Base-by-base conservation (phyloP, 1,140 invertebrate species). In the Sycophaga agraensis region DNA sequence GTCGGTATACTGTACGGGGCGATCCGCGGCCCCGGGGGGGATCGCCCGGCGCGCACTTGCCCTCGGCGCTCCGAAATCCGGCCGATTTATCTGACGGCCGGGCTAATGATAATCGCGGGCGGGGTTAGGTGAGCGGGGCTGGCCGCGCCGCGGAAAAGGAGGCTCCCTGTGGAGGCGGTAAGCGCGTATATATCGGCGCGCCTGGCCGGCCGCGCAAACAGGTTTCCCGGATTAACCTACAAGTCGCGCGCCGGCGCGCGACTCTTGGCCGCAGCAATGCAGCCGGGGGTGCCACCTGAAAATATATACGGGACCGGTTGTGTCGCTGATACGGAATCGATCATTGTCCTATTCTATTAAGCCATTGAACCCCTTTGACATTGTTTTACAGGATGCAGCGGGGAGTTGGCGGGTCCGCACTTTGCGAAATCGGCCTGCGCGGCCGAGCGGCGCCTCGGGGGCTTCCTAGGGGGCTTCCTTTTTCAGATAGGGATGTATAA, bases 191-290 rank as follows among this genome's bases (percentile, higher is more conserved):
- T 73, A 70, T 73, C 66, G 59, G 66, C 67, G 55, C 21, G 66
- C 48, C 63, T 59, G 60, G 67, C 28, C 28, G 28, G 28, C 5
- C 28, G 28, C 62, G 34, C 68, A 51, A 73, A 74, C 73, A 70
- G 69, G 72, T 74, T 74, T 70, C 59, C 64, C 72, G 67, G 72
- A 74, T 74, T 74, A 73, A 73, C 70, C 69, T 68, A 70, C 70
- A 73, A 67, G 59, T 63, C 35, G 22, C 11, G 43, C 50, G 45
- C 37, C 39, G 46, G 46, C 64, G 39, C 17, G 39, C 16, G 39
- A n/a, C n/a, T n/a, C n/a, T n/a, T n/a, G n/a, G n/a, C 35, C 16
- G 46, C 19, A 57, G 45, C 51, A 43, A 63, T 63, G 61, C 48
- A 35, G 46, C 46, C 39, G 42, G 17, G 7, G 6, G 42, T 46